Evolutionary conservation across 2,797 vertebrate genomes (phyloP).

Genomic region (Lophius americanus): DNA sequence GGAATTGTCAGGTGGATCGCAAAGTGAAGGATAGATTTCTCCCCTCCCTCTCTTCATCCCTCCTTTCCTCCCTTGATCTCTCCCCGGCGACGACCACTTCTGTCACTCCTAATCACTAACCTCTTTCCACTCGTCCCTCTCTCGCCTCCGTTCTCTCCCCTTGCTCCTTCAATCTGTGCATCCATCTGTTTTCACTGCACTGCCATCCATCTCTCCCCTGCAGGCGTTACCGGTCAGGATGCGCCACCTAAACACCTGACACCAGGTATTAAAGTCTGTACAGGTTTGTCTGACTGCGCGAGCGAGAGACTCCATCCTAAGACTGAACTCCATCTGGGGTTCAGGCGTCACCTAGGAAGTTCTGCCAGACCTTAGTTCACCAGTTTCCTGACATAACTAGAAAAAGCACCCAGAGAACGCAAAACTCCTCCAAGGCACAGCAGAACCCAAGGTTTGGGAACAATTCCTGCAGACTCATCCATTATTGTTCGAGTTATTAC

Average conservation of each 20-base stretch:
- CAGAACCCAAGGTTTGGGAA: too few species aligned
- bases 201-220: conserved; percentile 24
- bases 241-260: conserved; percentile 58
- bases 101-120: conserved; percentile 35
- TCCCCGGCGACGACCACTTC: conserved; percentile 52
- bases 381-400: not conserved
- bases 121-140: conserved; percentile 12
- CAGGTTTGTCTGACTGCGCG: conserved; percentile 15
- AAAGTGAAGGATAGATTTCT: conserved; percentile 61
- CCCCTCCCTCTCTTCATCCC: conserved; percentile 26
- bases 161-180: conserved; percentile 25
- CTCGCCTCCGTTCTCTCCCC: not conserved
- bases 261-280: conserved; percentile 39
- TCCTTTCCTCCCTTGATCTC: conserved; percentile 41
- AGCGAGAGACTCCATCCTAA: not conserved
- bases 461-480: too few species aligned
- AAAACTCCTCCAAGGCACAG: too few species aligned
- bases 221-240: conserved; percentile 37
- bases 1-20: conserved; percentile 49
- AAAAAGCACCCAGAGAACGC: too few species aligned
- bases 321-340: not conserved
- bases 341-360: not conserved
- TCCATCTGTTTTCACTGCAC: too few species aligned
- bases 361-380: not conserved
- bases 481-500: too few species aligned